These are phyloP conservation scores for Capitella teleta DNA, from an alignment of 1,140 invertebrate genomes.

Conservation along the genomic window DNA sequence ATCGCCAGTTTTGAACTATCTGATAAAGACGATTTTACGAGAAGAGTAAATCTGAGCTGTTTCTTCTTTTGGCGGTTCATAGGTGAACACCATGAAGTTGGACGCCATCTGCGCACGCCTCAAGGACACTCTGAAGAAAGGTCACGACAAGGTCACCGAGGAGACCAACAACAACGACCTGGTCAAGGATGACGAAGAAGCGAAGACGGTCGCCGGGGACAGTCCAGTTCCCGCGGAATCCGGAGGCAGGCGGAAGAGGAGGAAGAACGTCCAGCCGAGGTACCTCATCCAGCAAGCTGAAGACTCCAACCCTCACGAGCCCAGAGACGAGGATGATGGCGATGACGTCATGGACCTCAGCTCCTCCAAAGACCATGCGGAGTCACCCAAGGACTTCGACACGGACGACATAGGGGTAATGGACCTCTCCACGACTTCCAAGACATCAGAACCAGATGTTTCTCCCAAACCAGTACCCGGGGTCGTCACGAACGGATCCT, in stretches of 20 bases:
- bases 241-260: neutral
- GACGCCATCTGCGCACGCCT: too few relatives aligned
- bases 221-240: neutral
- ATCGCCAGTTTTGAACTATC: too few relatives aligned
- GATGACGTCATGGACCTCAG: slow-evolving; percentile 2
- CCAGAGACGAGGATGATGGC: slow-evolving; percentile 2
- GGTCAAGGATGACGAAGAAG: neutral
- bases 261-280: neutral
- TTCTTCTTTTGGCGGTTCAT: too few relatives aligned
- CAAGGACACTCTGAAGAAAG: too few relatives aligned
- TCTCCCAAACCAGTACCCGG: neutral
- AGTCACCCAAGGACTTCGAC: neutral
- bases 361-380: slow-evolving; percentile 8
- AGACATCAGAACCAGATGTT: too few relatives aligned
- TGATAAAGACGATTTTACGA: too few relatives aligned
- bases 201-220: neutral
- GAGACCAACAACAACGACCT: neutral
- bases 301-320: neutral
- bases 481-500: too few relatives aligned
- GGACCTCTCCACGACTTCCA: too few relatives aligned
- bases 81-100: too few relatives aligned
- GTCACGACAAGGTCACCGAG: neutral
- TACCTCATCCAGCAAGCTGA: neutral
- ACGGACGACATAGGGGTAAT: too few relatives aligned
- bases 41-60: too few relatives aligned